Percentiles rank a stretch among this genome's conserved stretches.
These are phyloP conservation scores for Leptonema lineaticorne DNA, from an alignment of 1,140 invertebrate species.

Conservation along the genomic window DNA sequence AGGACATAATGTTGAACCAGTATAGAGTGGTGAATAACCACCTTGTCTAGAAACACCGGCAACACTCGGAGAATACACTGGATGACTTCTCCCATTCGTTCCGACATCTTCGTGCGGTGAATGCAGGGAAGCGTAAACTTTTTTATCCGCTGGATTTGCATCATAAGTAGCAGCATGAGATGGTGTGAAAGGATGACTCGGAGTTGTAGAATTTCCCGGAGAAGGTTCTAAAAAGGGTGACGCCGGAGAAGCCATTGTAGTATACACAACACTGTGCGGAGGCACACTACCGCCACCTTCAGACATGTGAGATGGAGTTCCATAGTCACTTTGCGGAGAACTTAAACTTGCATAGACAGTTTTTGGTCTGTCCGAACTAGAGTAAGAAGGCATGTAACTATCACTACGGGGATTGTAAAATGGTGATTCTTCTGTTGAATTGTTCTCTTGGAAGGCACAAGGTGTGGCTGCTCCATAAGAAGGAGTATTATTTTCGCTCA, in stretches of 20 bases:
- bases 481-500: slow-evolving; percentile 48
- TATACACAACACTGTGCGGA: slow-evolving; percentile 45
- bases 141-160: slow-evolving; percentile 26
- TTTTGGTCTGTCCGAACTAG: slow-evolving; percentile 48
- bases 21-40: slow-evolving; percentile 24
- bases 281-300: slow-evolving; percentile 22
- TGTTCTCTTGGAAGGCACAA: slow-evolving; percentile 51
- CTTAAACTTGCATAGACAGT: slow-evolving; percentile 54
- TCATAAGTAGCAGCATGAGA: slow-evolving; percentile 38
- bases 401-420: slow-evolving; percentile 56
- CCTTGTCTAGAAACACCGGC: slow-evolving; percentile 47
- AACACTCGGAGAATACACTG: slow-evolving; percentile 46
- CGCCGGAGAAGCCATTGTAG: slow-evolving; percentile 42
- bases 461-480: slow-evolving; percentile 54
- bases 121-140: slow-evolving; percentile 38
- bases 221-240: slow-evolving; percentile 41
- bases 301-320: slow-evolving; percentile 43
- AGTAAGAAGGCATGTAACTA: slow-evolving; percentile 54
- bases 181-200: slow-evolving; percentile 37
- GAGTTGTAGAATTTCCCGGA: slow-evolving; percentile 38
- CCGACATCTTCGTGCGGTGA: slow-evolving; percentile 48
- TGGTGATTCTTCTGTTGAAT: slow-evolving; percentile 51
- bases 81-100: slow-evolving; percentile 23
- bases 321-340: slow-evolving; percentile 46
- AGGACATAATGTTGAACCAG: slow-evolving; percentile 24